phyloP scores from a whole-genome alignment of 1,140 invertebrate species.

The Notospermus geniculatus region DNA sequence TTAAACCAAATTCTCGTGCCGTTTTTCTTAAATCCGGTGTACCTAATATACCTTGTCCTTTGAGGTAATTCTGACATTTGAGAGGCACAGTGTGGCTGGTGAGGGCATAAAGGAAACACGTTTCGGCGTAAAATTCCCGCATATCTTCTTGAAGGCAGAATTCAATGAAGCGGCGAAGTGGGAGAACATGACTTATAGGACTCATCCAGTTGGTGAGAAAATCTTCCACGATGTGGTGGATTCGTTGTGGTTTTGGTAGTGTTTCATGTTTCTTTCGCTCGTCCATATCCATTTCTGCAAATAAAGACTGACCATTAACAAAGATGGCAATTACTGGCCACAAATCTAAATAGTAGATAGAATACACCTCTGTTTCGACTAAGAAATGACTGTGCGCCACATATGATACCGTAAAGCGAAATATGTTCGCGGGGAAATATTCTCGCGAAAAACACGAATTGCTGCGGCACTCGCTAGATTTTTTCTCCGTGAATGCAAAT shows the following conservation, averaged over 20 bases:
- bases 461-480: too few species aligned
- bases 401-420: too few species aligned
- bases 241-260: constrained; percentile 48
- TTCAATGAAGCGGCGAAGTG: constrained; percentile 56
- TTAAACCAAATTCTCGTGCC: background rate
- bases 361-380: too few species aligned
- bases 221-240: constrained; percentile 60
- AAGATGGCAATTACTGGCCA: too few species aligned
- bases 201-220: constrained; percentile 57
- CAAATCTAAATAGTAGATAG: too few species aligned
- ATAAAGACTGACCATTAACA: too few species aligned
- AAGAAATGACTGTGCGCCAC: too few species aligned
- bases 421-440: too few species aligned
- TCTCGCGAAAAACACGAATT: too few species aligned
- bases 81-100: constrained; percentile 36
- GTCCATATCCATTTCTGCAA: constrained; percentile 50
- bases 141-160: constrained; percentile 38
- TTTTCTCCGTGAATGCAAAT: too few species aligned
- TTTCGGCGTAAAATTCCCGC: constrained; percentile 45
- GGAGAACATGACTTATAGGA: constrained; percentile 51
- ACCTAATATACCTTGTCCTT: constrained; percentile 34
- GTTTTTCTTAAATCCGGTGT: background rate
- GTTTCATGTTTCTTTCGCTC: constrained; percentile 8
- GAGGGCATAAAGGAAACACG: constrained; percentile 52
- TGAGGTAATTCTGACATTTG: constrained; percentile 38